Evolutionary conservation across 2,113 vertebrate species (phyloP).

Genomic region (Jacana jacana): DNA sequence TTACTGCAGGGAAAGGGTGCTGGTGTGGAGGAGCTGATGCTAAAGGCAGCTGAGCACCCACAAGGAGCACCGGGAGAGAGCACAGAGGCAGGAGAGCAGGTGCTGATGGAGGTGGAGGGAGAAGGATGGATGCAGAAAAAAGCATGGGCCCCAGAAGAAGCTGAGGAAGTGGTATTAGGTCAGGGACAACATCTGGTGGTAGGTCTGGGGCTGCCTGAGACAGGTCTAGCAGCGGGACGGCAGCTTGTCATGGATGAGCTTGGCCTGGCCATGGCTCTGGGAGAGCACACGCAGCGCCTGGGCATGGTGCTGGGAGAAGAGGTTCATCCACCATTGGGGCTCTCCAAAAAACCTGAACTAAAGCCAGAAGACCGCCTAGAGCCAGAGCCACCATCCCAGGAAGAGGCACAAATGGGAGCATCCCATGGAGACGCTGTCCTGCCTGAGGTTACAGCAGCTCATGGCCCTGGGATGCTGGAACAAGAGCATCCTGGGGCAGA

Average conservation of each 20-base stretch:
- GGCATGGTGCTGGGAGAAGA: fast-evolving
- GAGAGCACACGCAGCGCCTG: fast-evolving
- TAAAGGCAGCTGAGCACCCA: not conserved
- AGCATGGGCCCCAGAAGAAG: not conserved
- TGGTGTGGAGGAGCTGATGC: not conserved
- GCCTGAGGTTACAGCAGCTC: not conserved
- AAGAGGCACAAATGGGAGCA: not conserved
- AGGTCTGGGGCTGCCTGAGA: not conserved
- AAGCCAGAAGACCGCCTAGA: not conserved
- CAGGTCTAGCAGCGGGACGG: not conserved
- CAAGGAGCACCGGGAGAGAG: not conserved
- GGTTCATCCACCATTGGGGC: fast-evolving
- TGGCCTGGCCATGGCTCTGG: fast-evolving
- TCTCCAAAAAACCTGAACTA: not conserved
- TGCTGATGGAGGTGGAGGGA: not conserved
- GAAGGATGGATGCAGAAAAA: not conserved
- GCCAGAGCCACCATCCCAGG: not conserved
- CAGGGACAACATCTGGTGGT: not conserved
- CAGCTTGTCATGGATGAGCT: not conserved
- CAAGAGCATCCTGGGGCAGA: fast-evolving
- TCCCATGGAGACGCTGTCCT: not conserved
- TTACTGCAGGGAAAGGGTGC: not conserved
- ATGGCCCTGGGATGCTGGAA: not conserved
- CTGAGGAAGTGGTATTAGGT: not conserved
- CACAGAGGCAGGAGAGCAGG: not conserved